Evolutionary conservation across 2,113 vertebrate genomes (phyloP).

Genomic region (Caranx melampygus): DNA sequence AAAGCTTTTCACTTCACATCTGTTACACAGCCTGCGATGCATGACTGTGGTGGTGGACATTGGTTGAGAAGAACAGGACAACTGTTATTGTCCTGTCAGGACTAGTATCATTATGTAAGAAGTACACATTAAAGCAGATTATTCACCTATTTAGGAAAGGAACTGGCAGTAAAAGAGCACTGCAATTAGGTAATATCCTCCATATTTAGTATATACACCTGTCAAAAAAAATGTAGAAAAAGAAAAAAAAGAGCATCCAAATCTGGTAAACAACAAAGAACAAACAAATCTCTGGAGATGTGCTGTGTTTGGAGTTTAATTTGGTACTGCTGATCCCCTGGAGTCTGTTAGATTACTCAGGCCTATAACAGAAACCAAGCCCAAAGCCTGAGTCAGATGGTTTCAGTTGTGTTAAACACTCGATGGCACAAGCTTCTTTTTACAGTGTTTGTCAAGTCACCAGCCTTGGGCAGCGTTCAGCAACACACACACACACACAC

Average conservation of each 20-base stretch:
- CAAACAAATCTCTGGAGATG: constrained; percentile 17
- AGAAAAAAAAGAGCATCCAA: background rate
- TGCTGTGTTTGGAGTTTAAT: constrained; percentile 42
- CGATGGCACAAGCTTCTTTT: background rate
- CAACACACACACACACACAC: constrained; percentile 29
- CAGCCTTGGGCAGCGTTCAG: background rate
- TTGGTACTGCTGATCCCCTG: constrained; percentile 25
- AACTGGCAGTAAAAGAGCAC: background rate
- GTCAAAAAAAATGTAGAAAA: background rate
- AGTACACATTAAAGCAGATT: background rate
- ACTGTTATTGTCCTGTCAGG: background rate
- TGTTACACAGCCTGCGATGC: background rate
- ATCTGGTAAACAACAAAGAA: background rate
- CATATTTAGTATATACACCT: background rate
- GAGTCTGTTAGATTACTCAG: constrained; percentile 18
- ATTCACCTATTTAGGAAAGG: background rate
- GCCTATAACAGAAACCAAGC: constrained; percentile 9
- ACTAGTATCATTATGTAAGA: background rate
- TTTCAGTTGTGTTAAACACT: constrained; percentile 20
- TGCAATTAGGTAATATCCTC: background rate
- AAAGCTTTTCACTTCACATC: background rate
- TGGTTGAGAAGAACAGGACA: background rate
- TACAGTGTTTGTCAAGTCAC: constrained; percentile 11
- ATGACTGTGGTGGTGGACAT: too few species aligned
- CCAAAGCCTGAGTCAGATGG: background rate